Evolutionary conservation across 2,113 vertebrate genomes (phyloP), one percentile per base, ranked within the genome.

Genomic region (Coreoperca whiteheadi): DNA sequence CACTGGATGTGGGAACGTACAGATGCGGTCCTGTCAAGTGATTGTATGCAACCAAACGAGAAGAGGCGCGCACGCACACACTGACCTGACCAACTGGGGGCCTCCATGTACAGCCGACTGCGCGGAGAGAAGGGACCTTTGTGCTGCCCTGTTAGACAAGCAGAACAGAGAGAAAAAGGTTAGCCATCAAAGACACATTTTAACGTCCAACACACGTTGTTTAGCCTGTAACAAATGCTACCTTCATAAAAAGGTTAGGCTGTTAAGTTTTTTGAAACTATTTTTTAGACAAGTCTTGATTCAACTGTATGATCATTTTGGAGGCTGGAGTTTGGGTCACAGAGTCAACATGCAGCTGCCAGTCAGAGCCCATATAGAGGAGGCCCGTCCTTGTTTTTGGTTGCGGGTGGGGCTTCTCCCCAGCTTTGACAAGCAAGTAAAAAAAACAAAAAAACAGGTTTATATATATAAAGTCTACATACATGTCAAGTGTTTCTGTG

Each of bases 81-180:
- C 93, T 87, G 56, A 94, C 93, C 90, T 91, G 91, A 82, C 92
- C 91, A 94, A 68, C 87, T 88, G 78, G 90, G 88, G 85, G 83
- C 92, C 91, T 93, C 92, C 91, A 92, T 93, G 89, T 89, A 93
- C 83, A 80, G 79, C 77, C 37, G 25, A 79, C 59, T 79, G 77
- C 54, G 88, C 63, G n/a, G 43, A 79, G 74, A 79, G 77, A 79
- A 60, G 66, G 80, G 81, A 79, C 66, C 67, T 90, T 61, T 41
- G 61, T 67, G 63, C 39, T 73, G 70, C 78, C 83, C 91, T 92
- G 81, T 76, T 51, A 71, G 56, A 88, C 30, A 79, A 82, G 51
- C 25, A 79, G 43, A 56, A 60, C 32, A 72, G 32, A 70, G 43
- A 81, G 56, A 57, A 20, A 70, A 28, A 48, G n/a, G 18, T 76